phyloP scores from a whole-genome alignment of 2,797 vertebrate genomes.

The Staurois parvus region DNA sequence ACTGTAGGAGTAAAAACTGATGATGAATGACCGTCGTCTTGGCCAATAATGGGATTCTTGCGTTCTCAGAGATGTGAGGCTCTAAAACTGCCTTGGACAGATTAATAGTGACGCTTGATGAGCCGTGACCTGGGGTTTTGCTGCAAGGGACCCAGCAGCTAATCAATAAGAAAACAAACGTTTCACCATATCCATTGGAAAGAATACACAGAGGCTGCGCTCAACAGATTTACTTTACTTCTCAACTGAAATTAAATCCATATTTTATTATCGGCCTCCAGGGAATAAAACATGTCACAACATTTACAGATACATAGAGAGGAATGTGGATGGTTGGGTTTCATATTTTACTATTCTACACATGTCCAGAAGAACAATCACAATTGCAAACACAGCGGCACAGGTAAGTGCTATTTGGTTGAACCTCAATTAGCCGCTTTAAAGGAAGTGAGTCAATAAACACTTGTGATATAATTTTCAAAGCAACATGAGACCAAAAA shows the following conservation, averaged over 20 bases:
- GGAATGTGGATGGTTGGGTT: neutral
- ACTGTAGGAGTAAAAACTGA: constrained; percentile 34
- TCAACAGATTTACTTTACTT: neutral
- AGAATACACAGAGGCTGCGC: neutral
- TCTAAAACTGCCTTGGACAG: constrained; percentile 7
- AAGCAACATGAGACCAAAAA: too few relatives aligned
- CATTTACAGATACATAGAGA: neutral
- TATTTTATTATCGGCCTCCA: constrained; percentile 13
- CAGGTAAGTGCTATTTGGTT: too few relatives aligned
- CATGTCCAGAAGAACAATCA: too few relatives aligned
- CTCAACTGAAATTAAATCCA: constrained; percentile 6
- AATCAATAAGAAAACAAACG: constrained; percentile 45
- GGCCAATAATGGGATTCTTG: constrained; percentile 20
- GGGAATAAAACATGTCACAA: constrained; percentile 14
- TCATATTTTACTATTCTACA: neutral
- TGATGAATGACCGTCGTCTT: constrained; percentile 24
- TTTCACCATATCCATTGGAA: neutral
- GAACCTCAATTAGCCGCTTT: too few relatives aligned
- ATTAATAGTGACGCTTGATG: neutral
- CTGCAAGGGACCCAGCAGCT: constrained; percentile 24
- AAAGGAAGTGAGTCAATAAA: too few relatives aligned
- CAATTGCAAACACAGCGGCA: too few relatives aligned
- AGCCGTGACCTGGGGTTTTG: neutral
- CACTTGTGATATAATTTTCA: too few relatives aligned
- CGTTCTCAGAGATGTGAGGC: neutral